Percentiles rank a stretch among this genome's conserved stretches.
These are phyloP conservation scores for Clupea harengus DNA, from an alignment of 2,113 vertebrate species.

Conservation along the genomic window DNA sequence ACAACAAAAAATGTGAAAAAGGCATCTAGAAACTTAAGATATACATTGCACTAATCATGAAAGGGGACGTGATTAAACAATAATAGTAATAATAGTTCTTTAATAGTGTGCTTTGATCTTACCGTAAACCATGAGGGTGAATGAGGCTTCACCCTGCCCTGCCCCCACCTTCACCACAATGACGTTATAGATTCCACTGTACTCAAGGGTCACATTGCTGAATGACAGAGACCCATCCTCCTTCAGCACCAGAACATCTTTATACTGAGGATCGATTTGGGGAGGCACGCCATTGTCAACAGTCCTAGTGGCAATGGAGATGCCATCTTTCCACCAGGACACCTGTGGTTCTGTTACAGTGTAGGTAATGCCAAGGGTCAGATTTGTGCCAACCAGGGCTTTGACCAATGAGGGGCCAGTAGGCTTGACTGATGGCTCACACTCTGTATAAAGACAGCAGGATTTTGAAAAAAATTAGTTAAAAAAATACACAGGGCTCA, in stretches of 20 bases:
- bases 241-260: slow-evolving; percentile 43
- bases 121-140: slow-evolving; percentile 67
- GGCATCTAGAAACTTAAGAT: not conserved
- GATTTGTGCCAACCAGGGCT: slow-evolving; percentile 44
- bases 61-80: not conserved
- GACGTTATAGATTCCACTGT: slow-evolving; percentile 52
- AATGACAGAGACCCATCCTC: slow-evolving; percentile 61
- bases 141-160: slow-evolving; percentile 3
- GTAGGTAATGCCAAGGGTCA: slow-evolving; percentile 61
- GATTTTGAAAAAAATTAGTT: not conserved
- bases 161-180: slow-evolving; percentile 57
- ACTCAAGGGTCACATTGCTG: slow-evolving; percentile 38
- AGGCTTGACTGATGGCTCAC: slow-evolving; percentile 49
- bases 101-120: slow-evolving; percentile 41
- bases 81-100: not conserved
- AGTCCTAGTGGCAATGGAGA: slow-evolving; percentile 58
- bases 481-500: not conserved
- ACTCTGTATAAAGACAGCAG: slow-evolving; percentile 45
- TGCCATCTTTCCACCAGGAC: slow-evolving; percentile 48
- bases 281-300: slow-evolving; percentile 30
- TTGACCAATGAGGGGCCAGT: slow-evolving; percentile 27
- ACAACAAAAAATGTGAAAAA: not conserved
- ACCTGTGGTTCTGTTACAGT: slow-evolving; percentile 47
- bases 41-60: not conserved
- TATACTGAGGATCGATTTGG: not conserved